Base-by-base conservation (phyloP, 2,113 vertebrate species). In the Elephantulus edwardii region DNA sequence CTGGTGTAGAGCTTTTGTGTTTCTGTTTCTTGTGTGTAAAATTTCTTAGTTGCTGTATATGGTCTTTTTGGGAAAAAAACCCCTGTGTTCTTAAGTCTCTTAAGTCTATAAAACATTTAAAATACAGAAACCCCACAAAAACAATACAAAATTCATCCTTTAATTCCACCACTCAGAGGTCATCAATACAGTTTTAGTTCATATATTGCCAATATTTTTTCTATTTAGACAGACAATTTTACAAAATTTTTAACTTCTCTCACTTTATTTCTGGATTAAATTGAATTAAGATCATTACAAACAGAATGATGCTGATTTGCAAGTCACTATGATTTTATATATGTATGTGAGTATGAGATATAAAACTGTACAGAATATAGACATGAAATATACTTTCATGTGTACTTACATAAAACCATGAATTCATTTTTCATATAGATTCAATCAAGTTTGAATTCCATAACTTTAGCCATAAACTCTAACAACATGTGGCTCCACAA, bases 271-370 rank as follows among this genome's bases (percentile, higher is more conserved):
- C 82, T 82, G 54, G n/a, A 28, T 77, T 83, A 83, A 88, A 68
- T 71, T 87, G 35, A 5, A 66, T 90, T 86, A 89, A 84, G 83
- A 48, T 46, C 82, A n/a, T 79, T n/a, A 76, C 83, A 83, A 89
- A 24, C 42, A 78, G 78, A 71, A 84, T 89, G 62, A 82, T 86
- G n/a, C 76, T 88, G 66, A 91, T 79, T 79, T 92, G 50, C 24
- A 92, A 88, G 40, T 75, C 44, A 75, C 5, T 79, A 78, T 64
- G 33, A 85, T 70, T 71, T 44, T 86, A 75, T 46, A 77, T 46
- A 58, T 75, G 20, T n/a, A 50, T 33, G 9, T 72, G 48, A 66
- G 12, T 54, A 68, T 75, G 28, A 8, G 48, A 68, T 75, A 20
- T 66, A n/a, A 8, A 50, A 50, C 13, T 54, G 52, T 19, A 54